Conservation (phyloP, 1,140 invertebrate species). For the Luehdorfia chinensis region DNA sequence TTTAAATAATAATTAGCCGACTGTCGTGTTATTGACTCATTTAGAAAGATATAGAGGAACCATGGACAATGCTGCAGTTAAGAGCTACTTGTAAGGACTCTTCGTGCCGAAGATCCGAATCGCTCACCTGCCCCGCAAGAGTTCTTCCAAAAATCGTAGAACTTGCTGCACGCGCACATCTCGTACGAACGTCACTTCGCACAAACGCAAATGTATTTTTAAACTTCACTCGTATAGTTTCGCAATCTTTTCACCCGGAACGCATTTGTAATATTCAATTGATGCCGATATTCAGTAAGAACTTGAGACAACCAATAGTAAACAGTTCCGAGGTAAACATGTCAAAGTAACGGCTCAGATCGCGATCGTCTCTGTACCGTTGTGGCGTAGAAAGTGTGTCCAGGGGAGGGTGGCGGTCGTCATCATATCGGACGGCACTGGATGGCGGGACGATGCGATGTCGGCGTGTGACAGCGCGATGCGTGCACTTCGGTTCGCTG, state of each 20-base stretch:
- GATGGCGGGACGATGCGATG: conserved; percentile 23
- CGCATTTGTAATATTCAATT: conserved; percentile 46
- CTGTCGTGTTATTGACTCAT: conserved; percentile 1
- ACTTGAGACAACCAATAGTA: conserved; percentile 43
- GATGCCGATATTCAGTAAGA: conserved; percentile 40
- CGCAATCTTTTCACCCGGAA: conserved; percentile 58
- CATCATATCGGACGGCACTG: conserved; percentile 44
- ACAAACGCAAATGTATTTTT: conserved; percentile 71
- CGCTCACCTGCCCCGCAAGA: conserved; percentile 69
- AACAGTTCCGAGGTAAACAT: conserved; percentile 49
- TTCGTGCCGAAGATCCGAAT: conserved; percentile 1
- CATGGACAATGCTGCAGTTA: neutral
- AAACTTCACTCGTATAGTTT: conserved; percentile 74
- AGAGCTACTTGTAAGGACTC: neutral
- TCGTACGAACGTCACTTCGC: conserved; percentile 52
- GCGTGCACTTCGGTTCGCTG: conserved; percentile 15
- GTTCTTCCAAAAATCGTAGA: conserved; percentile 70
- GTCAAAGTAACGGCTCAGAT: conserved; percentile 52
- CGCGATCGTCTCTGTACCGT: conserved; percentile 48
- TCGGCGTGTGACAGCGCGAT: conserved; percentile 18
- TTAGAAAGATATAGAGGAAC: conserved; percentile 7
- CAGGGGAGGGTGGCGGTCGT: conserved; percentile 30
- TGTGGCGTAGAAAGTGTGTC: conserved; percentile 53
- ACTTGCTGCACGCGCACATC: conserved; percentile 72
- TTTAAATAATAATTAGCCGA: conserved; percentile 14